phyloP scores from a whole-genome alignment of 2,113 vertebrate species.

The Perognathus longimembris region DNA sequence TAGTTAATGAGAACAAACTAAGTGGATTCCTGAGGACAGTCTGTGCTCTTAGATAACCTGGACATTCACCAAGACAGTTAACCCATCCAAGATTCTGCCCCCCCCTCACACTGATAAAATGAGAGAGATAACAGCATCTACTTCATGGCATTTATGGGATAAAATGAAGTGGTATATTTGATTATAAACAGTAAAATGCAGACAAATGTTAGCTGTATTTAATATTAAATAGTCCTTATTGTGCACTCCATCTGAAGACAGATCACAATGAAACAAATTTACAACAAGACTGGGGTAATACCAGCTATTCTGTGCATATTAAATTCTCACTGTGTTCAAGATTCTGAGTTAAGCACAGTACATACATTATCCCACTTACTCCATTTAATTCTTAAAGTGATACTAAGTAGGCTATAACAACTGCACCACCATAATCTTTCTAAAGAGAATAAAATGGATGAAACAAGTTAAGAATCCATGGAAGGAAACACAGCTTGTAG shows the following conservation, averaged over 20 bases:
- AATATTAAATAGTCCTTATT: neutral
- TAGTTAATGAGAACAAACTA: slow-evolving; percentile 13
- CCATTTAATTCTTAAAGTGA: slow-evolving; percentile 30
- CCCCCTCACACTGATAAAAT: neutral
- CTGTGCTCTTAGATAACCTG: neutral
- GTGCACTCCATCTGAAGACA: neutral
- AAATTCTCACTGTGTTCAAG: neutral
- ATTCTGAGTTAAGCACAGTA: neutral
- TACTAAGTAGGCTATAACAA: neutral
- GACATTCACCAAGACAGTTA: neutral
- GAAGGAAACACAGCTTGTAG: neutral
- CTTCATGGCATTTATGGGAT: neutral
- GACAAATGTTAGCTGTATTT: neutral
- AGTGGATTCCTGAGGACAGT: slow-evolving; percentile 14
- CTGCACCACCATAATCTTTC: neutral
- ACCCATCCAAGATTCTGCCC: neutral
- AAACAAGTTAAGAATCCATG: neutral
- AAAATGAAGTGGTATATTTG: neutral
- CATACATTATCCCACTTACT: neutral
- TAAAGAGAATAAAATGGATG: neutral
- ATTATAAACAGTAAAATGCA: slow-evolving; percentile 5
- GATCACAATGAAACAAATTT: neutral
- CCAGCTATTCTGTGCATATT: neutral
- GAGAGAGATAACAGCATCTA: neutral
- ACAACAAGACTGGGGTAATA: neutral